These are phyloP conservation scores for Drosophila neotestacea DNA, from an alignment of 2,888 invertebrate species.

Conservation along the genomic window DNA sequence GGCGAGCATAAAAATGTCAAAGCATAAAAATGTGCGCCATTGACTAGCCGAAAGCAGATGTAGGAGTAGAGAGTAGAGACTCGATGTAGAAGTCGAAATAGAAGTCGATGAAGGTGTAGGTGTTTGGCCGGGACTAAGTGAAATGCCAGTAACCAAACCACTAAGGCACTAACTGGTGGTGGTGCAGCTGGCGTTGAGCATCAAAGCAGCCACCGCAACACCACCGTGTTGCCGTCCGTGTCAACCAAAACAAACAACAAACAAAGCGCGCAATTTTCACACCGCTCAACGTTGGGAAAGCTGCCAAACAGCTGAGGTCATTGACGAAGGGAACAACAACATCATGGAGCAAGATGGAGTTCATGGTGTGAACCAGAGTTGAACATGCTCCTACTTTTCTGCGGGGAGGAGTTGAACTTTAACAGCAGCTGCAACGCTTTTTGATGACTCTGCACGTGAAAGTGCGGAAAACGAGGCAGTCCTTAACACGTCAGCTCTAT, in stretches of 20 bases:
- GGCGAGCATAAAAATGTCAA: conserved; percentile 73
- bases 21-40: conserved; percentile 60
- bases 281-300: conserved; percentile 50
- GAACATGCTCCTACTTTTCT: background rate
- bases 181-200: conserved; percentile 43
- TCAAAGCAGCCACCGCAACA: conserved; percentile 48
- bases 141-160: conserved; percentile 51
- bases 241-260: conserved; percentile 75
- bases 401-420: conserved; percentile 16
- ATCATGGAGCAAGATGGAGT: conserved; percentile 6
- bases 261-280: conserved; percentile 74
- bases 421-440: conserved; percentile 63
- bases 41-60: conserved; percentile 47
- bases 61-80: background rate
- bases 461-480: conserved; percentile 33
- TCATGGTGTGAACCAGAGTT: conserved; percentile 3
- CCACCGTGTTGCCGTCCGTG: conserved; percentile 39
- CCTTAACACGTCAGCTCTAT: conserved; percentile 59
- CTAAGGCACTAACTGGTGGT: conserved; percentile 11
- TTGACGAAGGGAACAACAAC: conserved; percentile 20
- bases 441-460: conserved; percentile 54
- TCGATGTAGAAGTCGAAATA: conserved; percentile 5
- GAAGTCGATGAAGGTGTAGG: conserved; percentile 40
- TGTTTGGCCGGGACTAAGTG: conserved; percentile 51
- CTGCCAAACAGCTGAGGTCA: conserved; percentile 69